A percentile compares a stretch with the other conserved stretches of the same genome.
These are phyloP conservation scores for Zaprionus tsacasi DNA, from an alignment of 1,140 invertebrate genomes.

Conservation along the genomic window DNA sequence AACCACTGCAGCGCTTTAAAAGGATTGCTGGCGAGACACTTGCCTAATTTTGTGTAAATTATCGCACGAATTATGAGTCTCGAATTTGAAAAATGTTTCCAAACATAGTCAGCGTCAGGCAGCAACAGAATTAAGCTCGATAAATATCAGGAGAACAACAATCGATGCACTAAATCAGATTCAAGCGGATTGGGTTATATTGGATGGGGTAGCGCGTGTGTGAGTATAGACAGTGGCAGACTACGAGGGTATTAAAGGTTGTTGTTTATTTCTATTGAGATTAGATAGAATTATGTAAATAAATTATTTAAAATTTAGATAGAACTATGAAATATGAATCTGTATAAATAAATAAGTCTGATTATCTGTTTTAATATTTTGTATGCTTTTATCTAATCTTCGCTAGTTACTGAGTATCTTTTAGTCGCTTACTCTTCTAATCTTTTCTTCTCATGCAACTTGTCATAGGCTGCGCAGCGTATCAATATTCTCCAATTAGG, in stretches of 20 bases:
- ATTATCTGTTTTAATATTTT: too few relatives aligned
- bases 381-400: background rate
- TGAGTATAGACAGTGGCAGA: background rate
- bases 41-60: slow-evolving; percentile 82
- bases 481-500: slow-evolving; percentile 78
- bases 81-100: slow-evolving; percentile 75
- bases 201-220: background rate
- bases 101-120: slow-evolving; percentile 67
- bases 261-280: background rate
- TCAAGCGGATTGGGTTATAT: background rate
- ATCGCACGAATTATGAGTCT: slow-evolving; percentile 81
- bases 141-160: slow-evolving; percentile 66
- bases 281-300: background rate
- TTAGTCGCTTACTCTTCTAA: background rate
- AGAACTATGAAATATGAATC: background rate
- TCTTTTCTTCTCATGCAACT: slow-evolving; percentile 22
- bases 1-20: slow-evolving; percentile 59
- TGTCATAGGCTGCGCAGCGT: slow-evolving; percentile 30
- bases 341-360: too few relatives aligned
- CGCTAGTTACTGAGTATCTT: background rate
- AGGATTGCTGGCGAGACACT: slow-evolving; percentile 74
- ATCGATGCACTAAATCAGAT: slow-evolving; percentile 25
- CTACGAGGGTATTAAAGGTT: background rate
- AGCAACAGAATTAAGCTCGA: slow-evolving; percentile 60
- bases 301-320: too few relatives aligned